phyloP scores from a whole-genome alignment of 1,140 invertebrate species.

The Drosophila carrolli region DNA sequence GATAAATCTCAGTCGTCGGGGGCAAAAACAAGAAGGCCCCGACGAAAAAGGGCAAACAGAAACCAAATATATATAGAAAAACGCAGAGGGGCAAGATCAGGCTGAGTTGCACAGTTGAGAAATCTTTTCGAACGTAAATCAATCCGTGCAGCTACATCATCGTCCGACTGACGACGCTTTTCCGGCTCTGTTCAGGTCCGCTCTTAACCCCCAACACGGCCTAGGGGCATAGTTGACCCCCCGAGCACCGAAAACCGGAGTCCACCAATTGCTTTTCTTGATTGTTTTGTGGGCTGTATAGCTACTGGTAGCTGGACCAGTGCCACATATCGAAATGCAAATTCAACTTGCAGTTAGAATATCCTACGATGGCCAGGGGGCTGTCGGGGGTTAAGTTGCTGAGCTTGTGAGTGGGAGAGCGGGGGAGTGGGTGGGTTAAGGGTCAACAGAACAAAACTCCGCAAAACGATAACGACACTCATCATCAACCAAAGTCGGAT shows the following conservation, averaged over 20 bases:
- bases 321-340: constrained; percentile 79
- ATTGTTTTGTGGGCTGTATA: constrained; percentile 64
- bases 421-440: not conserved
- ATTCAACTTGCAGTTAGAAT: constrained; percentile 75
- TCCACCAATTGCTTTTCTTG: constrained; percentile 80
- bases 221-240: too few species aligned
- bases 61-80: constrained; percentile 70
- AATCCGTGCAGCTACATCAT: constrained; percentile 83
- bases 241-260: constrained; percentile 4
- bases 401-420: not conserved
- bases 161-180: constrained; percentile 67
- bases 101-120: constrained; percentile 66
- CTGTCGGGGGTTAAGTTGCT: not conserved
- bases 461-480: constrained; percentile 83
- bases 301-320: constrained; percentile 14
- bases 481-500: constrained; percentile 82
- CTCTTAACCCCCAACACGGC: not conserved
- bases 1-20: constrained; percentile 78
- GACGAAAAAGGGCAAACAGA: constrained; percentile 8
- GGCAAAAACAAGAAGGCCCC: not conserved
- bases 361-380: constrained; percentile 22
- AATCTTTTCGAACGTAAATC: constrained; percentile 84
- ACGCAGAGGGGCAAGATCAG: constrained; percentile 7
- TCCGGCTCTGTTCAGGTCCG: constrained; percentile 48
- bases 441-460: constrained; percentile 67